A percentile compares a stretch with the other conserved stretches of the same genome.
Evolutionary conservation across 1,140 invertebrate species (phyloP).

Genomic region (Bombus affinis): DNA sequence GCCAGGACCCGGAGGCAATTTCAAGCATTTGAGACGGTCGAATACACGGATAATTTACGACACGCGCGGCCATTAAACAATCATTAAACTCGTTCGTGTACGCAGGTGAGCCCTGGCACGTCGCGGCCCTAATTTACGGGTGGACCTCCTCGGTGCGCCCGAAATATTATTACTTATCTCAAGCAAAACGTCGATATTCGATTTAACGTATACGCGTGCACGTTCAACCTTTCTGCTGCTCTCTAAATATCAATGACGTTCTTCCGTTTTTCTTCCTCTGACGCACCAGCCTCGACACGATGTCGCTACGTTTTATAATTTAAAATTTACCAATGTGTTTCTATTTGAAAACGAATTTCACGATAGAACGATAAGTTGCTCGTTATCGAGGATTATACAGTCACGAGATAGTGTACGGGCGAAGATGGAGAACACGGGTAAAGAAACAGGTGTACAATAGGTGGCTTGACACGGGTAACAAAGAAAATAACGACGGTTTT

Average conservation of each 20-base stretch:
- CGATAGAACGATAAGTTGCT: slow-evolving; percentile 1
- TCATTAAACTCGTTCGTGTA: slow-evolving; percentile 83
- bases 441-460: slow-evolving; percentile 9
- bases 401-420: neutral
- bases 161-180: slow-evolving; percentile 81
- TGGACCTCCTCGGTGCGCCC: slow-evolving; percentile 79
- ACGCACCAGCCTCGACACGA: neutral
- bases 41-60: slow-evolving; percentile 82
- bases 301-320: neutral
- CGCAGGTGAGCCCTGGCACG: slow-evolving; percentile 79
- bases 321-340: neutral
- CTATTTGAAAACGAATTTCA: neutral
- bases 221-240: neutral
- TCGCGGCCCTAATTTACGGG: slow-evolving; percentile 81
- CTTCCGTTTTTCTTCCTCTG: neutral
- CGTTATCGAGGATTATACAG: neutral
- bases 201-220: slow-evolving; percentile 45
- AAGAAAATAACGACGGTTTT: slow-evolving; percentile 43
- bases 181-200: slow-evolving; percentile 62
- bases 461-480: slow-evolving; percentile 15
- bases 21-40: slow-evolving; percentile 81
- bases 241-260: neutral
- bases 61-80: slow-evolving; percentile 82
- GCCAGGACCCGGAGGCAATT: slow-evolving; percentile 78
- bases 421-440: neutral